Conservation (phyloP, 2,113 vertebrate genomes). For the Rhegmatorhina hoffmannsi region DNA sequence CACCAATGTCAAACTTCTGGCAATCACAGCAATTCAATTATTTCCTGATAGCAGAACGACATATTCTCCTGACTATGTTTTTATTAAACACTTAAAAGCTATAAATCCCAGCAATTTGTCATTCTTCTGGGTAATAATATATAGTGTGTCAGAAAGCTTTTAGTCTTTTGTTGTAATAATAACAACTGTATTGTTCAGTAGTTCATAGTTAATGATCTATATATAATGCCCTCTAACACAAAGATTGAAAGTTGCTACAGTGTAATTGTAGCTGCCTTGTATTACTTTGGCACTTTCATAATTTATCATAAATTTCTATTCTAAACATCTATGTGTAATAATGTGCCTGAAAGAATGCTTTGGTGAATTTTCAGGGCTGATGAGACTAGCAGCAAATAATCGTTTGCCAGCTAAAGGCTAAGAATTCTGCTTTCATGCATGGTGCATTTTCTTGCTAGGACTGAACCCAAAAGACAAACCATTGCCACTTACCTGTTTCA, state of each 20-base stretch:
- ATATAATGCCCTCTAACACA: background rate
- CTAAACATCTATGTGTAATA: background rate
- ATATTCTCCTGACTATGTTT: conserved; percentile 7
- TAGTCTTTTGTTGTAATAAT: conserved; percentile 39
- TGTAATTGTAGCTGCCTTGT: background rate
- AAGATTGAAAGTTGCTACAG: background rate
- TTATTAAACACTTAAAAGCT: conserved; percentile 42
- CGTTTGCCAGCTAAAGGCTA: background rate
- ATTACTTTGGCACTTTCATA: background rate
- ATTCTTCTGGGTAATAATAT: background rate
- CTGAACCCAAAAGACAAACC: background rate
- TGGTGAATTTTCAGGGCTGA: background rate
- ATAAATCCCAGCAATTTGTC: conserved; percentile 36
- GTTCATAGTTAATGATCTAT: conserved; percentile 11
- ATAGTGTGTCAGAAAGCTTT: conserved; percentile 44
- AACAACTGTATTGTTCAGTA: conserved; percentile 17
- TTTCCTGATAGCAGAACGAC: conserved; percentile 16
- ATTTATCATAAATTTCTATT: conserved; percentile 11
- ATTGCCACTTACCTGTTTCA: background rate
- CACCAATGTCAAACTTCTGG: conserved; percentile 22
- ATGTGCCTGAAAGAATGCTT: background rate
- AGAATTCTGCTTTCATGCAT: background rate
- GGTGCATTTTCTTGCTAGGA: background rate
- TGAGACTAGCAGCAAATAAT: background rate
- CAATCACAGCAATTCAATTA: conserved; percentile 40